Percentiles rank a stretch among this genome's conserved stretches.
phyloP scores from a whole-genome alignment of 2,113 vertebrate species.

The Galeopterus variegatus region DNA sequence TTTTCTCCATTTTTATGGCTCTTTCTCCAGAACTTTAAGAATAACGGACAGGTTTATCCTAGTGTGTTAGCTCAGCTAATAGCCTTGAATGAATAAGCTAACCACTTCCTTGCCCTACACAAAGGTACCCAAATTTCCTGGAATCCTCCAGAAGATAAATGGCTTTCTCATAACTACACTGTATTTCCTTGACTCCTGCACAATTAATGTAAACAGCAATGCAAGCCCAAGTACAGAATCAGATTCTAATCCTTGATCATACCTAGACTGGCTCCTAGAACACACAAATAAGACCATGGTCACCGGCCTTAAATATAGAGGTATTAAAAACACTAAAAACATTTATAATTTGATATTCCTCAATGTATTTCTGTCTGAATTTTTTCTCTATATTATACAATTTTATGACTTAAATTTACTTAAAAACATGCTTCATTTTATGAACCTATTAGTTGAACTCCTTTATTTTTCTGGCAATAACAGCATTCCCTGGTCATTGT shows the following conservation, averaged over 20 bases:
- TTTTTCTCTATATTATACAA: neutral
- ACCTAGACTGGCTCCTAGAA: neutral
- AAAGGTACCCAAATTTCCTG: neutral
- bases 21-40: neutral
- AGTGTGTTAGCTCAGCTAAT: neutral
- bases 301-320: neutral
- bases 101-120: neutral
- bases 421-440: neutral
- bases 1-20: neutral
- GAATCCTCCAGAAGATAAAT: neutral
- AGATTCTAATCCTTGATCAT: neutral
- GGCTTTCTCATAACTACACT: neutral
- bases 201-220: neutral
- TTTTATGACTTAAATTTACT: constrained; percentile 30
- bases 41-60: neutral
- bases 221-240: neutral
- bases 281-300: neutral
- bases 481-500: neutral
- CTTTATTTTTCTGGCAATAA: neutral
- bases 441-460: constrained; percentile 45
- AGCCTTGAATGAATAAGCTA: neutral
- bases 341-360: neutral
- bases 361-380: neutral
- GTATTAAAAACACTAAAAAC: neutral
- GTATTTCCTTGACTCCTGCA: neutral